Evolutionary conservation across 2,888 invertebrate genomes (phyloP), one percentile per base, ranked within the genome.

Genomic region (Ochlodes sylvanus): DNA sequence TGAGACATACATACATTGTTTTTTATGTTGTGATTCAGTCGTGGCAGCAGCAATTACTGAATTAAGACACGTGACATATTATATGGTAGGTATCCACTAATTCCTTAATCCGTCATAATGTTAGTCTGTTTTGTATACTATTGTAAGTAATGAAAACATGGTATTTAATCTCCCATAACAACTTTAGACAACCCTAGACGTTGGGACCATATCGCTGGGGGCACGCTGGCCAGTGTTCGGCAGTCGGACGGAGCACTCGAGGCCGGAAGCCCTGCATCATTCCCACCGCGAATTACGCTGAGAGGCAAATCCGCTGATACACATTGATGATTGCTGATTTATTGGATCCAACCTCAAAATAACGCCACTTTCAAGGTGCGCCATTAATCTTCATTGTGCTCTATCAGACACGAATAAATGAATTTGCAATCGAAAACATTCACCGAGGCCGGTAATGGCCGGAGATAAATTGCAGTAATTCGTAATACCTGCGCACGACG

Each of bases 351-450:
- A 41, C 56, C 65, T 60, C 60, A 62, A 60, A 72, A 72, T 71
- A 72, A 69, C 69, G 70, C 64, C 44, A 58, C 68, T 62, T 63
- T 66, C 52, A 21, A 42, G 60, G 61, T 60, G 63, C 66, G 27
- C 70, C 70, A 75, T 75, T 69, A 70, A 70, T 74, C 71, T 72
- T 69, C 71, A 75, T 75, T 71, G 74, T 65, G 67, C 42, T 65
- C 73, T 71, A 66, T 66, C 66, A 72, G 52, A 54, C 41, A 32
- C 54, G 54, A 60, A 66, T 66, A 60, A 66, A 60, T 66, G 54
- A 66, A 66, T 66, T 54, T 52, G 54, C 54, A 60, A 66, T 66
- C 66, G 60, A 66, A 60, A 54, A 66, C 38, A 57, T 65, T 27
- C 64, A 21, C 50, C 41, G 65, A 57, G 38, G n/a, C 15, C 57